phyloP scores from a whole-genome alignment of 2,113 vertebrate genomes.

The Tachysurus fulvidraco region DNA sequence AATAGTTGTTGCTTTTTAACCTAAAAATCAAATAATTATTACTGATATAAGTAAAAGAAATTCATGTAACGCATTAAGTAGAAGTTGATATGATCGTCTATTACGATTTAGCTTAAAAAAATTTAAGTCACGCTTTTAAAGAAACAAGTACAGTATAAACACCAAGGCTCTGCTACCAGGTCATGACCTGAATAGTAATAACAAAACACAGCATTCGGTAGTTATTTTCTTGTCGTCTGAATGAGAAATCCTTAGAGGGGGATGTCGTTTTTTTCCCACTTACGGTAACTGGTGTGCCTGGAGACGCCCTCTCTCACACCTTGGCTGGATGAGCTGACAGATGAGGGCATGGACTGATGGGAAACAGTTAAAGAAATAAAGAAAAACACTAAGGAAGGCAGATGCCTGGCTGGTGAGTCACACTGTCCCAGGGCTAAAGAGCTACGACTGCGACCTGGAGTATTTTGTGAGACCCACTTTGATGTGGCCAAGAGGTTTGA shows the following conservation, averaged over 20 bases:
- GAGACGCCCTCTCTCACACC: constrained; percentile 44
- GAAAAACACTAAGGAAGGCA: constrained; percentile 58
- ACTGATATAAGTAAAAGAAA: not conserved
- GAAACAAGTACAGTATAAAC: not conserved
- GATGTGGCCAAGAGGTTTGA: constrained; percentile 65
- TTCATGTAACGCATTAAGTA: not conserved
- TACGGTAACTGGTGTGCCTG: constrained; percentile 62
- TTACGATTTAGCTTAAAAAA: not conserved
- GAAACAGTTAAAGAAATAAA: constrained; percentile 59
- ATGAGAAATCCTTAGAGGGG: constrained; percentile 6
- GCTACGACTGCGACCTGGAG: constrained; percentile 51
- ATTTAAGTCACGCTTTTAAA: not conserved
- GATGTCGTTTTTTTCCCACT: constrained; percentile 49
- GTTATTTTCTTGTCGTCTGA: constrained; percentile 12
- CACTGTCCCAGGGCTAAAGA: constrained; percentile 51
- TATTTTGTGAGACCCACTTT: constrained; percentile 56
- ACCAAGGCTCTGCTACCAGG: constrained; percentile 17
- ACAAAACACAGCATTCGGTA: constrained; percentile 1
- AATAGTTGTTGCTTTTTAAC: not conserved
- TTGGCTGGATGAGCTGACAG: constrained; percentile 63
- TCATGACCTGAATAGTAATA: constrained; percentile 33
- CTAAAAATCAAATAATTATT: not conserved
- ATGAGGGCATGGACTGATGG: constrained; percentile 67
- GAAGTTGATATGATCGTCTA: not conserved
- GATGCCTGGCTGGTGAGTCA: constrained; percentile 70